A percentile compares a stretch with the other conserved stretches of the same genome.
Conservation (phyloP, 1,140 invertebrate species). For the Drosophila hydei region DNA sequence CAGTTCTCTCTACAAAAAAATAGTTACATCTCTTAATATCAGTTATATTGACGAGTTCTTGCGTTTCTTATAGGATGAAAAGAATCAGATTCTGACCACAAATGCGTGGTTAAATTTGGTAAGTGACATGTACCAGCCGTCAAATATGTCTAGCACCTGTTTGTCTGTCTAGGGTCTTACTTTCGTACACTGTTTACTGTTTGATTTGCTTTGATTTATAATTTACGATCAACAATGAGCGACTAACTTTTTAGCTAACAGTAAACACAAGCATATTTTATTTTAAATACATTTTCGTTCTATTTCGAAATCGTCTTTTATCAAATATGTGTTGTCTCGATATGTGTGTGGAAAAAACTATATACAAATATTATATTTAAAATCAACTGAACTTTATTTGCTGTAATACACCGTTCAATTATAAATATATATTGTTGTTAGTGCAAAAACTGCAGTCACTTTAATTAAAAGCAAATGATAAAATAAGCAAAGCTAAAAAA, state of each 20-base stretch:
- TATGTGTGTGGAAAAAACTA: constrained; percentile 51
- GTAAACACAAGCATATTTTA: constrained; percentile 54
- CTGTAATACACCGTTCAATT: constrained; percentile 49
- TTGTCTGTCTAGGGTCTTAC: constrained; percentile 49
- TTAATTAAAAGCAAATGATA: constrained; percentile 30
- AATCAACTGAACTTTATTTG: constrained; percentile 49
- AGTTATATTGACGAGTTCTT: constrained; percentile 65
- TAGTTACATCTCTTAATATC: constrained; percentile 18
- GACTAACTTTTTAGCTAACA: constrained; percentile 55
- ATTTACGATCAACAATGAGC: constrained; percentile 42
- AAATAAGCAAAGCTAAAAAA: constrained; percentile 18
- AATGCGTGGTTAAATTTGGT: constrained; percentile 99
- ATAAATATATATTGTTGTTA: constrained; percentile 33
- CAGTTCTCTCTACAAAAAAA: background rate
- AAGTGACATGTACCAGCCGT: constrained; percentile 89
- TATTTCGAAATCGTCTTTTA: constrained; percentile 51
- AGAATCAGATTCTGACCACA: constrained; percentile 96
- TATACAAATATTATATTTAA: constrained; percentile 32
- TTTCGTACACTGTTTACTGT: constrained; percentile 18
- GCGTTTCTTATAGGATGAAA: constrained; percentile 88
- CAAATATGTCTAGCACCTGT: constrained; percentile 67
- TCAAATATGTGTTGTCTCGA: constrained; percentile 75
- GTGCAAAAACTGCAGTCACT: constrained; percentile 30
- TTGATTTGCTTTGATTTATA: constrained; percentile 18
- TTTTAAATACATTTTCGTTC: constrained; percentile 30